phyloP scores from a whole-genome alignment of 2,797 vertebrate species.

The Eutrigla gurnardus region DNA sequence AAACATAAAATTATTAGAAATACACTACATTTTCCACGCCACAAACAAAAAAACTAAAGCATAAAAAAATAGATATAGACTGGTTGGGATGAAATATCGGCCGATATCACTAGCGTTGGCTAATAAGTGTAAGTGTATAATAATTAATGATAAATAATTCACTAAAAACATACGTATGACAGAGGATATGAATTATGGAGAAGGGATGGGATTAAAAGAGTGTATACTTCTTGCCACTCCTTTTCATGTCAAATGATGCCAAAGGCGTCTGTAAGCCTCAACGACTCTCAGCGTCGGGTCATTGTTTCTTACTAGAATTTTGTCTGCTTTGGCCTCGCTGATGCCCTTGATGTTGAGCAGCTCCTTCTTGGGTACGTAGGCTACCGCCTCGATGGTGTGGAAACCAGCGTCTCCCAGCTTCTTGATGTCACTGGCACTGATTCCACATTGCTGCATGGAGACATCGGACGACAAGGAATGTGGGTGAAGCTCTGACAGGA shows the following conservation, averaged over 20 bases:
- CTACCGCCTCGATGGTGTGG: slow-evolving; percentile 96
- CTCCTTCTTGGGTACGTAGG: slow-evolving; percentile 97
- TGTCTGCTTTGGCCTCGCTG: slow-evolving; percentile 98
- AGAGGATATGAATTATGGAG: no score
- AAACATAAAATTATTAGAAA: neutral
- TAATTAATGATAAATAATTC: no score
- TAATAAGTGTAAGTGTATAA: no score
- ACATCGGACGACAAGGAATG: neutral
- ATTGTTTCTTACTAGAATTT: slow-evolving; percentile 89
- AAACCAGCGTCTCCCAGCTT: slow-evolving; percentile 97
- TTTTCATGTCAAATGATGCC: no score
- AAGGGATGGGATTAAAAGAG: no score
- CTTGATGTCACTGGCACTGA: slow-evolving; percentile 94
- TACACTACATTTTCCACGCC: neutral
- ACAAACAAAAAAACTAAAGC: neutral
- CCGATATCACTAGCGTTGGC: neutral
- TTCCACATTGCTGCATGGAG: slow-evolving; percentile 91
- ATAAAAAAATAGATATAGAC: neutral
- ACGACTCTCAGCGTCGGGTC: no score
- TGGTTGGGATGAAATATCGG: no score
- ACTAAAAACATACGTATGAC: no score
- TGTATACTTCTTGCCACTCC: no score
- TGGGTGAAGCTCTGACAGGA: neutral
- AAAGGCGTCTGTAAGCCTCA: no score
- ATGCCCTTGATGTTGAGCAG: slow-evolving; percentile 97